Evolutionary conservation across 2,113 vertebrate genomes (phyloP).

Genomic region (Saimiri boliviensis): DNA sequence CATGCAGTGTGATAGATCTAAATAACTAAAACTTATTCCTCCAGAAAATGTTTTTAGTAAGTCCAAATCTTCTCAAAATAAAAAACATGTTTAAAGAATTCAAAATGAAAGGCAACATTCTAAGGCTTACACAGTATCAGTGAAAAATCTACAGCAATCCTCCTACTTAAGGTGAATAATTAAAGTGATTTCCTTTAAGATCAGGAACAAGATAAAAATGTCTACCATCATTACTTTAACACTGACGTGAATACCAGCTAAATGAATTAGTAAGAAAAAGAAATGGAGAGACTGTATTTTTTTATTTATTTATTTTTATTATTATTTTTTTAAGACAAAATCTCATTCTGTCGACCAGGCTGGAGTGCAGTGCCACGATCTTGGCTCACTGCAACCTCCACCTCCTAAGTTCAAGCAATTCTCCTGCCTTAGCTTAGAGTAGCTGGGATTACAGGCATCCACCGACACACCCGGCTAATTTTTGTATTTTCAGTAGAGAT

Average conservation of each 20-base stretch:
- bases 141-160: not conserved
- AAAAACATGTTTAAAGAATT: not conserved
- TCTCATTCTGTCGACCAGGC: too few relatives aligned
- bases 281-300: not conserved
- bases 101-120: not conserved
- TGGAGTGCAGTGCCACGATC: too few relatives aligned
- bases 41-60: not conserved
- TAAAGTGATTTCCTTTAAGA: not conserved
- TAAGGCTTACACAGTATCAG: not conserved
- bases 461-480: too few relatives aligned
- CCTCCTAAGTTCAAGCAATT: too few relatives aligned
- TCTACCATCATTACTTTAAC: not conserved
- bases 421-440: too few relatives aligned
- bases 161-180: not conserved
- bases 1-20: too few relatives aligned
- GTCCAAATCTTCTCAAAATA: not conserved
- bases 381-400: too few relatives aligned
- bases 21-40: not conserved
- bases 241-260: not conserved
- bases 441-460: too few relatives aligned
- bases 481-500: too few relatives aligned
- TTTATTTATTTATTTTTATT: too few relatives aligned
- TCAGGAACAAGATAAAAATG: not conserved
- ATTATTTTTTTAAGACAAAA: too few relatives aligned
- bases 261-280: not conserved